Conservation (phyloP, 2,113 vertebrate species). For the Burhinus bistriatus region DNA sequence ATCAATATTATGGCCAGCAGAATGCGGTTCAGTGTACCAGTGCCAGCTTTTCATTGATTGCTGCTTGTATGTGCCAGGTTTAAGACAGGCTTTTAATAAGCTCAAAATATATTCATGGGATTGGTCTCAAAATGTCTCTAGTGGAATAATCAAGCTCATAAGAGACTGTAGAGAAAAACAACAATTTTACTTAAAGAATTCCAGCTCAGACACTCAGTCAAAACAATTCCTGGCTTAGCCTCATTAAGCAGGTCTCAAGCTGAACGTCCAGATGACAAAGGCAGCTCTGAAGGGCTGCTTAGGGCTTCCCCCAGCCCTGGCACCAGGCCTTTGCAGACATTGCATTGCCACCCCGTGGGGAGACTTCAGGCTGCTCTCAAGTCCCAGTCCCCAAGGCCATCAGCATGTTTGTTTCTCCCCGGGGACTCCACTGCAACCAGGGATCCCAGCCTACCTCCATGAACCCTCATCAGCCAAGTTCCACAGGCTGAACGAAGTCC, state of each 20-base stretch:
- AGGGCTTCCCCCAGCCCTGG: neutral
- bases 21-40: constrained; percentile 23
- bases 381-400: neutral
- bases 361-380: neutral
- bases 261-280: neutral
- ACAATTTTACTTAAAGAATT: constrained; percentile 20
- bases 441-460: neutral
- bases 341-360: neutral
- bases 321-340: neutral
- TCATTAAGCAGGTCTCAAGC: neutral
- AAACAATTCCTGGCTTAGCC: constrained; percentile 2
- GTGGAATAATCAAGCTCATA: constrained; percentile 48
- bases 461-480: neutral
- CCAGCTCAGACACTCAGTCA: constrained; percentile 18
- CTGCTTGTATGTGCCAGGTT: constrained; percentile 46
- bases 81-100: constrained; percentile 68
- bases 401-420: neutral
- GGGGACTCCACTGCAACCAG: rapidly evolving
- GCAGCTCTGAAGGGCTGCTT: neutral
- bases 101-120: constrained; percentile 53
- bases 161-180: constrained; percentile 19
- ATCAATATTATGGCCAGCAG: constrained; percentile 58
- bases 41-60: constrained; percentile 62
- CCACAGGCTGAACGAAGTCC: neutral
- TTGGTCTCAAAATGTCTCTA: constrained; percentile 60